Conservation (phyloP, 2,888 invertebrate genomes). For the Harmothoe impar region DNA sequence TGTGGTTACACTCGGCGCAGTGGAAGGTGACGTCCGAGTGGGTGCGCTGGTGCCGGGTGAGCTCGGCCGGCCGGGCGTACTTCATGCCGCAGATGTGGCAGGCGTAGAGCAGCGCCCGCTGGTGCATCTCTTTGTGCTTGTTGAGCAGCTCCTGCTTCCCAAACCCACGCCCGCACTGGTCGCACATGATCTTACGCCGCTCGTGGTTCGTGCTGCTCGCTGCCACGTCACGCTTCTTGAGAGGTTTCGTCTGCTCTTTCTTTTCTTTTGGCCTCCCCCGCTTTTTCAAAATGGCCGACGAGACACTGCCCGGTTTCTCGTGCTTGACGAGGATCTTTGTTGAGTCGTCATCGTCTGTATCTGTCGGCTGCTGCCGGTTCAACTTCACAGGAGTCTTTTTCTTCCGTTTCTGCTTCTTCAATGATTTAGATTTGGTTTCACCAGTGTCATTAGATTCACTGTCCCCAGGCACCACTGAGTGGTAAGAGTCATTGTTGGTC, state of each 20-base stretch:
- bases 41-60: slow-evolving; percentile 72
- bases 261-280: slow-evolving; percentile 40
- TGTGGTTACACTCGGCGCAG: slow-evolving; percentile 72
- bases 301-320: not conserved
- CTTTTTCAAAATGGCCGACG: not conserved
- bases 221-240: slow-evolving; percentile 38
- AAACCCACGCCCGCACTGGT: slow-evolving; percentile 67
- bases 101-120: slow-evolving; percentile 48
- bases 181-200: slow-evolving; percentile 55
- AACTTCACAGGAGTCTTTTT: slow-evolving; percentile 63
- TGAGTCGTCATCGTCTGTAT: slow-evolving; percentile 31
- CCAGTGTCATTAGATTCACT: not conserved
- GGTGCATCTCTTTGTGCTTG: slow-evolving; percentile 65
- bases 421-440: slow-evolving; percentile 2
- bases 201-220: not conserved
- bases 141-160: slow-evolving; percentile 61
- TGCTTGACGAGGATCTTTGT: not conserved
- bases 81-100: slow-evolving; percentile 73
- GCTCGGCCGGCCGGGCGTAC: slow-evolving; percentile 71
- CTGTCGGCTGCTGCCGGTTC: not conserved
- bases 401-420: slow-evolving; percentile 64
- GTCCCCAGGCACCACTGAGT: not conserved
- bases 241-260: slow-evolving; percentile 44
- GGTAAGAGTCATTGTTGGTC: not conserved
- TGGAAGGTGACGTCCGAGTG: slow-evolving; percentile 70